Percentiles rank a stretch among this genome's conserved stretches.
These are phyloP conservation scores for Odontothrips loti DNA, from an alignment of 2,888 invertebrate genomes.

Conservation along the genomic window DNA sequence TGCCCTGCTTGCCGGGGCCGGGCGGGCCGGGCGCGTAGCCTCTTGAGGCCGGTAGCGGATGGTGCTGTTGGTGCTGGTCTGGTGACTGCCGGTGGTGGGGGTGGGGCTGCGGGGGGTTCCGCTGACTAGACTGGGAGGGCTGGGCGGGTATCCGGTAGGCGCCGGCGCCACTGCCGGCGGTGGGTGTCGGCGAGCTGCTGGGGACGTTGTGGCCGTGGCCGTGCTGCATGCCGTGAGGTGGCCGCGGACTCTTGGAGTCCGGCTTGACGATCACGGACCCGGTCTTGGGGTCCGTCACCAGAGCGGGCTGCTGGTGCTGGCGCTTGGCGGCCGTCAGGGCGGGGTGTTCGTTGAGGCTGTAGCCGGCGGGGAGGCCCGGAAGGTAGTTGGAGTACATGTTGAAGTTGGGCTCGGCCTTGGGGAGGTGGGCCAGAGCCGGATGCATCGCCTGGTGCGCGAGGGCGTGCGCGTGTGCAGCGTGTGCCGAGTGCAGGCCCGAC, in stretches of 20 bases:
- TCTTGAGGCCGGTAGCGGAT: constrained; percentile 35
- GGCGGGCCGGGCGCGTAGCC: constrained; percentile 42
- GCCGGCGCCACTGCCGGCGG: constrained; percentile 44
- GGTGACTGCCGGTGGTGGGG: constrained; percentile 48
- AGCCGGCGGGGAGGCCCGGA: constrained; percentile 44
- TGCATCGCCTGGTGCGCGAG: constrained; percentile 42
- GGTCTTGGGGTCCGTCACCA: constrained; percentile 62
- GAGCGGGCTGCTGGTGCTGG: constrained; percentile 39
- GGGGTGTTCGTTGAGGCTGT: constrained; percentile 36
- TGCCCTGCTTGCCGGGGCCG: too few species aligned
- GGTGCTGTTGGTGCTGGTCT: constrained; percentile 43
- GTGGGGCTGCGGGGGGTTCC: constrained; percentile 42
- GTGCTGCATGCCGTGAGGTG: too few species aligned
- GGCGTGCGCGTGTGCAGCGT: constrained; percentile 48
- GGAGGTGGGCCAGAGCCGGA: constrained; percentile 44
- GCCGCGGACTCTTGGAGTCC: constrained; percentile 57
- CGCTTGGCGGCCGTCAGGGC: constrained; percentile 38
- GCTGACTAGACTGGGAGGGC: constrained; percentile 6
- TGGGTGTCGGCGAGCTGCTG: constrained; percentile 33
- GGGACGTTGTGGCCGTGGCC: too few species aligned
- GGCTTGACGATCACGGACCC: constrained; percentile 73
- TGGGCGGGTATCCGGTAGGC: constrained; percentile 43
- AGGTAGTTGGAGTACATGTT: constrained; percentile 54
- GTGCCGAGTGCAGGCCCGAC: constrained; percentile 40
- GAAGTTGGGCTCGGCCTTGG: constrained; percentile 67